These are phyloP conservation scores for Clinocottus analis DNA, from an alignment of 2,113 vertebrate genomes.

Conservation along the genomic window DNA sequence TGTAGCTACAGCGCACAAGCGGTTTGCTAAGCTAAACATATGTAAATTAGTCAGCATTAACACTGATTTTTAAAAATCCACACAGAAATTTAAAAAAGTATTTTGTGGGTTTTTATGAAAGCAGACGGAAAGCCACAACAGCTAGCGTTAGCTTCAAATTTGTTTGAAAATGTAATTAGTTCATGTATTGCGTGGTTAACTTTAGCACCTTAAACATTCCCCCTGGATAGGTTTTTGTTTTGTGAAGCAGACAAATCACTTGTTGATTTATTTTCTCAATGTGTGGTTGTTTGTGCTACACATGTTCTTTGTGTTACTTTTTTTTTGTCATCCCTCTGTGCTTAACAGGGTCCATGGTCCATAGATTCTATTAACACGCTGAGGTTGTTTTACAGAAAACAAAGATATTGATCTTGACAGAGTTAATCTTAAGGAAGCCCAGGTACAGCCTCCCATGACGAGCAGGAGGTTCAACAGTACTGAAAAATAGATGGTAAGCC, in stretches of 20 bases:
- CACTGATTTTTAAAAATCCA: too few species aligned
- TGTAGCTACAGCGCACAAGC: neutral
- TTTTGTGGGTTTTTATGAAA: neutral
- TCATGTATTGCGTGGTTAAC: too few species aligned
- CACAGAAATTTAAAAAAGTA: neutral
- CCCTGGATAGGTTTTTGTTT: neutral
- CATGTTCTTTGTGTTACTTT: neutral
- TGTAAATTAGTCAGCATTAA: neutral
- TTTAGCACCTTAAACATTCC: neutral
- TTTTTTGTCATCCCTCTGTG: neutral
- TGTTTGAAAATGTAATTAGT: too few species aligned
- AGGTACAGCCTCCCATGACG: constrained; percentile 52
- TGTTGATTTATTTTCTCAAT: neutral
- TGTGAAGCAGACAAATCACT: neutral
- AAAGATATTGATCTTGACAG: constrained; percentile 56
- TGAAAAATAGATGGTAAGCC: constrained; percentile 79
- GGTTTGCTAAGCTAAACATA: neutral
- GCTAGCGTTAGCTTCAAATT: neutral
- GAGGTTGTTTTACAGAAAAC: constrained; percentile 53
- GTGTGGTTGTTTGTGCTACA: neutral
- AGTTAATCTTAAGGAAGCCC: constrained; percentile 59
- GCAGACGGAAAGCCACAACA: too few species aligned
- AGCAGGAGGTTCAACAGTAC: constrained; percentile 67
- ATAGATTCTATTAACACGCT: constrained; percentile 12
- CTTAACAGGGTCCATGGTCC: neutral